These are phyloP conservation scores for Cotesia typhae DNA, from an alignment of 1,140 invertebrate genomes.

Conservation along the genomic window DNA sequence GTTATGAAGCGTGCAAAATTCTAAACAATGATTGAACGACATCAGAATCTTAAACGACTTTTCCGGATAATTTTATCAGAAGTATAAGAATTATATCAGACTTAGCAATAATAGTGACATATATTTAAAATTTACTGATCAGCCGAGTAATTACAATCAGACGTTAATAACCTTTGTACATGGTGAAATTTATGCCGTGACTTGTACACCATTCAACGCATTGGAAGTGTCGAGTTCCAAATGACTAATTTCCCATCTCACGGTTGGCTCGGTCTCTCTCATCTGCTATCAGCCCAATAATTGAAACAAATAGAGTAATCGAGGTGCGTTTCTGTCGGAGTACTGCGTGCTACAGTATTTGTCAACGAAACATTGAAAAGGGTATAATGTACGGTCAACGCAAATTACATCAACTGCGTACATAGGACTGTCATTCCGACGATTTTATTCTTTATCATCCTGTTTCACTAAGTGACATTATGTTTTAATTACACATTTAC, in stretches of 20 bases:
- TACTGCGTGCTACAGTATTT: slow-evolving; percentile 19
- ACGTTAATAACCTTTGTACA: too few species aligned
- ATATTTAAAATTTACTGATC: too few species aligned
- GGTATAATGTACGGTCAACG: slow-evolving; percentile 63
- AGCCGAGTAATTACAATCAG: too few species aligned
- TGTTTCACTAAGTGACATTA: neutral
- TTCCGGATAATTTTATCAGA: neutral
- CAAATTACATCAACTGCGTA: slow-evolving; percentile 58
- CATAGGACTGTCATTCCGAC: slow-evolving; percentile 30
- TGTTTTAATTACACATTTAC: neutral
- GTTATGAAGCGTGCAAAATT: too few species aligned
- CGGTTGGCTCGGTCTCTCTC: slow-evolving; percentile 39
- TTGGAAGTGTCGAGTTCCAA: slow-evolving; percentile 23
- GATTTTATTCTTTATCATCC: slow-evolving; percentile 39
- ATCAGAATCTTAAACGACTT: too few species aligned
- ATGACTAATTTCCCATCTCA: slow-evolving; percentile 32
- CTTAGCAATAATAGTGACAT: neutral
- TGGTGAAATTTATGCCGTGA: neutral
- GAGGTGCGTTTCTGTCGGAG: slow-evolving; percentile 36
- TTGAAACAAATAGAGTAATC: slow-evolving; percentile 64
- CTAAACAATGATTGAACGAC: too few species aligned
- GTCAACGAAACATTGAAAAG: slow-evolving; percentile 31
- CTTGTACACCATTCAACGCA: neutral
- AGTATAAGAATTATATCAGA: neutral
- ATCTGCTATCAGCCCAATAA: slow-evolving; percentile 39